Conservation (phyloP, 2,113 vertebrate genomes). For the Ptilorrhoa leucosticta region DNA sequence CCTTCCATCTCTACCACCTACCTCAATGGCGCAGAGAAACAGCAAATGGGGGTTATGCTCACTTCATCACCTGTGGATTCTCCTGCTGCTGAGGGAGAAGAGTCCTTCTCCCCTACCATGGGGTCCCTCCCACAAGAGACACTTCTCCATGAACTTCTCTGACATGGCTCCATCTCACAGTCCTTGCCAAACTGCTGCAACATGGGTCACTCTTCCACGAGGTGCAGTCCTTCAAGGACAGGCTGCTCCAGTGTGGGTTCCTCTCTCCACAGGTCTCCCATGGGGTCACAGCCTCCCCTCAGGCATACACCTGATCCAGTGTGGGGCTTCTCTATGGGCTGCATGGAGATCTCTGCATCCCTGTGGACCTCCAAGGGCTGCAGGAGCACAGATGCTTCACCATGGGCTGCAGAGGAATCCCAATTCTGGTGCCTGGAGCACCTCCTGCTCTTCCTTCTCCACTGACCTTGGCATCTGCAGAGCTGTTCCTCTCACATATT, state of each 20-base stretch:
- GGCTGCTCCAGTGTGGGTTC: fast-evolving
- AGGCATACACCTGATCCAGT: not conserved
- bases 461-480: not conserved
- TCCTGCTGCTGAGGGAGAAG: not conserved
- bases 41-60: not conserved
- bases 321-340: not conserved
- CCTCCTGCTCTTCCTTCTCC: not conserved
- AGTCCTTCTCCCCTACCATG: fast-evolving
- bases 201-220: not conserved
- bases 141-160: not conserved
- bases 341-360: not conserved
- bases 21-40: fast-evolving
- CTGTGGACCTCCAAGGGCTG: not conserved
- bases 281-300: no score
- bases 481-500: not conserved
- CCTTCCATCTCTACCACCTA: not conserved
- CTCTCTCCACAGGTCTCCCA: fast-evolving
- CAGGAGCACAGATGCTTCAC: not conserved
- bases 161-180: fast-evolving
- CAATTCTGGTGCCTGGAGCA: no score
- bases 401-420: no score
- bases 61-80: not conserved
- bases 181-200: not conserved
- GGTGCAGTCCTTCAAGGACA: not conserved
- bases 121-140: not conserved